phyloP scores from a whole-genome alignment of 2,888 invertebrate species.

The Macrophya alboannulata region DNA sequence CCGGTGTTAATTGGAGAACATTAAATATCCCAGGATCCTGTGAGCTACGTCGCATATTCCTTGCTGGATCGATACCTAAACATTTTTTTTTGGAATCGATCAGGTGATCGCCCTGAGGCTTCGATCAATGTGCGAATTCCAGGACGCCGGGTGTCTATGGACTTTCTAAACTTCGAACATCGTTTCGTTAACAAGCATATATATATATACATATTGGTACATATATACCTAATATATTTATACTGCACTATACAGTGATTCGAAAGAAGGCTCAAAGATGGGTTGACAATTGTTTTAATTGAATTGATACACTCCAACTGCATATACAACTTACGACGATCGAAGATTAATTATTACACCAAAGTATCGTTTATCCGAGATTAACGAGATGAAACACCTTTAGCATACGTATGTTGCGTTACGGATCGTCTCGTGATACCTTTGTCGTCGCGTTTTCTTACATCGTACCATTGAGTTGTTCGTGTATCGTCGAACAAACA shows the following conservation, averaged over 20 bases:
- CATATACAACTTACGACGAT: neutral
- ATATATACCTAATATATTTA: too few species aligned
- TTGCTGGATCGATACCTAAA: neutral
- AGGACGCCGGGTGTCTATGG: constrained; percentile 56
- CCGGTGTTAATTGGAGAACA: constrained; percentile 41
- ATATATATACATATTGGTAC: neutral
- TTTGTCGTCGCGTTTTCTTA: constrained; percentile 31
- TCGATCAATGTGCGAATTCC: constrained; percentile 52
- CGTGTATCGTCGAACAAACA: constrained; percentile 36
- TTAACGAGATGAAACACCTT: constrained; percentile 52
- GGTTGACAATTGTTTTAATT: constrained; percentile 46
- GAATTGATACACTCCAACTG: constrained; percentile 35
- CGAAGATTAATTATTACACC: constrained; percentile 38
- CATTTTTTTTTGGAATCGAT: constrained; percentile 18
- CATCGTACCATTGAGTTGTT: neutral
- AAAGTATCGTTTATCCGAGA: constrained; percentile 48
- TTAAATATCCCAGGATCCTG: neutral
- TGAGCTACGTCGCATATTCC: neutral
- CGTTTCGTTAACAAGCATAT: constrained; percentile 29
- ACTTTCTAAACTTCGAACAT: constrained; percentile 58
- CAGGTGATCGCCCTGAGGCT: constrained; percentile 37
- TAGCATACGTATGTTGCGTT: neutral
- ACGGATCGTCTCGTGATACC: constrained; percentile 44
- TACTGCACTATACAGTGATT: constrained; percentile 34
- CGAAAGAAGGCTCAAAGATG: constrained; percentile 42